A percentile compares a stretch with the other conserved stretches of the same genome.
phyloP scores from a whole-genome alignment of 1,140 invertebrate species.

The Drosophila ironensis region DNA sequence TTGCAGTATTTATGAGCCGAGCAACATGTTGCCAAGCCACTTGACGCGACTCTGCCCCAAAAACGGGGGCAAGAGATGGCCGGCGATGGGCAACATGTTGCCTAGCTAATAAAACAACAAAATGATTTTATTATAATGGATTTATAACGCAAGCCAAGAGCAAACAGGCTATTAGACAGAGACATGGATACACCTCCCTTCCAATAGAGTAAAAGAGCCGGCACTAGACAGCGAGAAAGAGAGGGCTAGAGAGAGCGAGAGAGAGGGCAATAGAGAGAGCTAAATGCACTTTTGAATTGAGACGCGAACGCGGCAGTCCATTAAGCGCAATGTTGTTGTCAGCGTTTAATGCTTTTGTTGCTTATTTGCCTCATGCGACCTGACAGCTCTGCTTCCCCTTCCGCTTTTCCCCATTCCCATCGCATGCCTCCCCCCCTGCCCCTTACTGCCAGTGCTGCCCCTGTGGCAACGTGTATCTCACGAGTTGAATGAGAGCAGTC shows the following conservation, averaged over 20 bases:
- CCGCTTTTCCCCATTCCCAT: too few relatives aligned
- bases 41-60: slow-evolving; percentile 53
- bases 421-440: background rate
- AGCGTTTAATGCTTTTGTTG: slow-evolving; percentile 80
- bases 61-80: background rate
- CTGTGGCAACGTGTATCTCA: background rate
- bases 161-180: slow-evolving; percentile 54
- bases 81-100: slow-evolving; percentile 64
- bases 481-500: slow-evolving; percentile 55
- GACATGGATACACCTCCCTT: background rate
- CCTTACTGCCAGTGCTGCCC: background rate
- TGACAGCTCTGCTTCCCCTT: slow-evolving; percentile 22
- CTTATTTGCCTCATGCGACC: slow-evolving; percentile 38
- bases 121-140: slow-evolving; percentile 82
- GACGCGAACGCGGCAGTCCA: slow-evolving; percentile 71
- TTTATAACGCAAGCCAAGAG: slow-evolving; percentile 78
- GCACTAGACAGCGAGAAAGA: background rate
- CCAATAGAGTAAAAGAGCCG: background rate
- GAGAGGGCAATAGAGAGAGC: slow-evolving; percentile 4
- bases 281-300: slow-evolving; percentile 74
- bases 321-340: slow-evolving; percentile 80
- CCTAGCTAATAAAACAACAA: slow-evolving; percentile 79
- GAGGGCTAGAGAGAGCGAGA: slow-evolving; percentile 1
- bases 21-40: slow-evolving; percentile 76
- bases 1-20: slow-evolving; percentile 78